Conservation (phyloP, 2,888 invertebrate genomes). For the Trilocha varians region DNA sequence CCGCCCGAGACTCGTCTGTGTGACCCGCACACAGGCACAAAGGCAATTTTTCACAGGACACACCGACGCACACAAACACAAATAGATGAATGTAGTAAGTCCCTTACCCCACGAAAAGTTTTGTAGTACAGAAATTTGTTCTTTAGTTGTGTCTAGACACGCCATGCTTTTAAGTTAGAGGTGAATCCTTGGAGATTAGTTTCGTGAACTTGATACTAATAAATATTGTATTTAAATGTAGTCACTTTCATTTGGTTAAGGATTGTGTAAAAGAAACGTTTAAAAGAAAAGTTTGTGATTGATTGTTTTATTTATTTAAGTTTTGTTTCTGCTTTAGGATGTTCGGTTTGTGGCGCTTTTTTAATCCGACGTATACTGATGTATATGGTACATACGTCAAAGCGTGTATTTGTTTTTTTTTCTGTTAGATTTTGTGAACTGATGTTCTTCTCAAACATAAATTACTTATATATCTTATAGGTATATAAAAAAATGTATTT, state of each 20-base stretch:
- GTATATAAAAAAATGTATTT: too few relatives aligned
- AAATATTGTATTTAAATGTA: conserved; percentile 18
- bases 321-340: too few relatives aligned
- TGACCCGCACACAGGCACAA: conserved; percentile 40
- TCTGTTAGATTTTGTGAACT: too few relatives aligned
- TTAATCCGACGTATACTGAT: too few relatives aligned
- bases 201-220: conserved; percentile 39
- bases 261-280: background rate
- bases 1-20: conserved; percentile 25
- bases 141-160: conserved; percentile 70
- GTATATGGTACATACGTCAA: too few relatives aligned
- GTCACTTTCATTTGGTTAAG: conserved; percentile 8
- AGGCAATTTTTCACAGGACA: conserved; percentile 68
- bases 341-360: too few relatives aligned
- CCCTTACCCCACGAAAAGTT: conserved; percentile 66
- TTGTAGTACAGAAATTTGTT: conserved; percentile 67
- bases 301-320: background rate
- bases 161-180: conserved; percentile 63
- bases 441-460: too few relatives aligned
- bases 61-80: conserved; percentile 44
- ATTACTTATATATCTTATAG: too few relatives aligned
- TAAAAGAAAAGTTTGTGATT: background rate
- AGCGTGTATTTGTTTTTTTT: too few relatives aligned
- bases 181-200: conserved; percentile 56
- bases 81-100: conserved; percentile 53